These are phyloP conservation scores for Acrossocheilus fasciatus DNA, from an alignment of 2,797 vertebrate genomes.

Conservation along the genomic window DNA sequence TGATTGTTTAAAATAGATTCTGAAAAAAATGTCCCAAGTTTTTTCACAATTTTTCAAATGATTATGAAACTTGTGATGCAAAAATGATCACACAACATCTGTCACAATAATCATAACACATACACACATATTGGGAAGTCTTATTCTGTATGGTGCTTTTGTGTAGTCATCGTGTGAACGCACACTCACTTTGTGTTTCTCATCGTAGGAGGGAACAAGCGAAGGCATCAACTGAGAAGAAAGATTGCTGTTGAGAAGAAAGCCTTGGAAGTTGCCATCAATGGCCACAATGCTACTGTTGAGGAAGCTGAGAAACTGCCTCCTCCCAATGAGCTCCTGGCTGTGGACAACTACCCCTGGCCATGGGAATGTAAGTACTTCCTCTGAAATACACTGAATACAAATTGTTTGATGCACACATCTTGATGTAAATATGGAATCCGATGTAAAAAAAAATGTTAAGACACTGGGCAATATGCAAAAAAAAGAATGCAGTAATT, in stretches of 20 bases:
- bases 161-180: neutral
- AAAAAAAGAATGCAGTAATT: neutral
- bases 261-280: slow-evolving; percentile 26
- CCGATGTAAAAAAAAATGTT: neutral
- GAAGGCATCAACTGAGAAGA: slow-evolving; percentile 5
- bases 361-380: slow-evolving; percentile 4
- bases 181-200: slow-evolving; percentile 2
- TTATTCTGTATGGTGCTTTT: neutral
- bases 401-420: slow-evolving; percentile 13
- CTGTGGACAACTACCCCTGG: slow-evolving; percentile 28
- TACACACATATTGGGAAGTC: neutral
- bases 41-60: neutral
- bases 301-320: slow-evolving; percentile 12
- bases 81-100: neutral
- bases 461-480: neutral
- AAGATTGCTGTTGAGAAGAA: slow-evolving; percentile 20
- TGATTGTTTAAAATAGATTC: slow-evolving; percentile 5
- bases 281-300: slow-evolving; percentile 4
- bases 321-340: slow-evolving; percentile 9
- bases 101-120: slow-evolving; percentile 16
- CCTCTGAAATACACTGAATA: slow-evolving; percentile 1
- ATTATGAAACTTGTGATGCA: neutral
- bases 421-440: slow-evolving; percentile 6
- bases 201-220: slow-evolving; percentile 4
- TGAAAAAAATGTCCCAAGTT: neutral